Conservation (phyloP, 2,888 invertebrate genomes). For the Aradus depressus region DNA sequence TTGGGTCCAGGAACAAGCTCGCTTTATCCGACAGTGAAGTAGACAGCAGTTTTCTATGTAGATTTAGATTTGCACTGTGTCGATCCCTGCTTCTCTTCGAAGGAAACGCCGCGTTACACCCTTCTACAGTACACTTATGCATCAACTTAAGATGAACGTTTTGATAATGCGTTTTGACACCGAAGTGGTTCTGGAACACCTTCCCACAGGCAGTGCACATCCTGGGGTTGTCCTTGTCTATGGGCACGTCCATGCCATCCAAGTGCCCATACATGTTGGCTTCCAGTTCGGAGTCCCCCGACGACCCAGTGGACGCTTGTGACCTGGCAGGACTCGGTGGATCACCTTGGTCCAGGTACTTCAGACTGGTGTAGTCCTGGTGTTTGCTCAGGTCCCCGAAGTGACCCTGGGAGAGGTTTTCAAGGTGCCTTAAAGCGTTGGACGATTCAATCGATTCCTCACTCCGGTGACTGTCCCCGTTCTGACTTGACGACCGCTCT, state of each 20-base stretch:
- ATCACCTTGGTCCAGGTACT: slow-evolving; percentile 40
- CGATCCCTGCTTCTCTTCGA: slow-evolving; percentile 86
- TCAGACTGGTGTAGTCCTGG: slow-evolving; percentile 25
- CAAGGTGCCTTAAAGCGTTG: slow-evolving; percentile 63
- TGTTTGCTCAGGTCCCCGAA: slow-evolving; percentile 43
- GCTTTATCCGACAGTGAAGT: slow-evolving; percentile 40
- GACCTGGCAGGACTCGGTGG: slow-evolving; percentile 49
- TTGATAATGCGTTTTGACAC: slow-evolving; percentile 89
- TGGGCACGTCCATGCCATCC: slow-evolving; percentile 72
- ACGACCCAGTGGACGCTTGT: slow-evolving; percentile 48
- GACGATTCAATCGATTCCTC: slow-evolving; percentile 41
- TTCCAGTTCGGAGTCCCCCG: slow-evolving; percentile 47
- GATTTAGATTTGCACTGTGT: slow-evolving; percentile 80
- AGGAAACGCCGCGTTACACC: slow-evolving; percentile 89
- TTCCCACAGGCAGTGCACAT: slow-evolving; percentile 87
- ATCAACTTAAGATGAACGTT: slow-evolving; percentile 89
- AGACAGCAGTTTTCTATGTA: slow-evolving; percentile 79
- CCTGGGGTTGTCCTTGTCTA: slow-evolving; percentile 83
- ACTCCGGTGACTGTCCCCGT: slow-evolving; percentile 32
- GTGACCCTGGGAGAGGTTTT: slow-evolving; percentile 67
- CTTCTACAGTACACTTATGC: slow-evolving; percentile 90
- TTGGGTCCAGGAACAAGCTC: slow-evolving; percentile 38
- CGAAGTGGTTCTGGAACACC: slow-evolving; percentile 85
- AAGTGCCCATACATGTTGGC: slow-evolving; percentile 56
- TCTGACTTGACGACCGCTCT: slow-evolving; percentile 16